Conservation (phyloP, 2,113 vertebrate species). For the Ancistrus triradiatus region DNA sequence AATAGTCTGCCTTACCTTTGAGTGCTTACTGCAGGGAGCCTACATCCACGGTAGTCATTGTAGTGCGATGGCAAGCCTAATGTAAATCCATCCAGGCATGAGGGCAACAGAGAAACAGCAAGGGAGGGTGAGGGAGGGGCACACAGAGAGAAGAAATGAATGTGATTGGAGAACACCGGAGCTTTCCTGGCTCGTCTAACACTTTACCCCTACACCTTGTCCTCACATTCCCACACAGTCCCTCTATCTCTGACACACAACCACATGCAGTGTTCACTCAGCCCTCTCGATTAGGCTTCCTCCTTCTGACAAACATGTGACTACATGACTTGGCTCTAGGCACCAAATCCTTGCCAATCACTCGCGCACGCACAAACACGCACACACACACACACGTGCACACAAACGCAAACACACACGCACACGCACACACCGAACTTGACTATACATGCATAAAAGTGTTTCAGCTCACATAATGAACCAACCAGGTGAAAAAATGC, state of each 20-base stretch:
- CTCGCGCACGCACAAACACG: background rate
- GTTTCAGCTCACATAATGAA: background rate
- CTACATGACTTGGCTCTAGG: slow-evolving; percentile 41
- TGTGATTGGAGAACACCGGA: slow-evolving; percentile 33
- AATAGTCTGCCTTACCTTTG: slow-evolving; percentile 41
- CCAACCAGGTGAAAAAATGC: background rate
- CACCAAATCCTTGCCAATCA: slow-evolving; percentile 5
- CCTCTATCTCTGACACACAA: slow-evolving; percentile 21
- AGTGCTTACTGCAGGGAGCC: slow-evolving; percentile 47
- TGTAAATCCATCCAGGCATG: slow-evolving; percentile 32
- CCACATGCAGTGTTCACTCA: slow-evolving; percentile 21
- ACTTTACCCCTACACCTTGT: slow-evolving; percentile 7
- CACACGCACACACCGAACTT: background rate
- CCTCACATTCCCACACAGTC: slow-evolving; percentile 15
- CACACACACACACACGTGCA: background rate
- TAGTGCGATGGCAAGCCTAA: slow-evolving; percentile 41
- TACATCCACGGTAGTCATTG: slow-evolving; percentile 47
- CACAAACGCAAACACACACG: background rate
- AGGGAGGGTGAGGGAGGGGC: slow-evolving; percentile 27
- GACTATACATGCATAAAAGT: background rate
- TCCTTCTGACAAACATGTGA: slow-evolving; percentile 50
- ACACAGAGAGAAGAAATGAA: slow-evolving; percentile 13
- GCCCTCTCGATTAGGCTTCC: slow-evolving; percentile 37
- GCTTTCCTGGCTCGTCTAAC: slow-evolving; percentile 20
- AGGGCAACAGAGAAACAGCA: slow-evolving; percentile 23